Conservation (phyloP, 64 coral and sea anemone species). For the Dendronephthya gigantea region DNA sequence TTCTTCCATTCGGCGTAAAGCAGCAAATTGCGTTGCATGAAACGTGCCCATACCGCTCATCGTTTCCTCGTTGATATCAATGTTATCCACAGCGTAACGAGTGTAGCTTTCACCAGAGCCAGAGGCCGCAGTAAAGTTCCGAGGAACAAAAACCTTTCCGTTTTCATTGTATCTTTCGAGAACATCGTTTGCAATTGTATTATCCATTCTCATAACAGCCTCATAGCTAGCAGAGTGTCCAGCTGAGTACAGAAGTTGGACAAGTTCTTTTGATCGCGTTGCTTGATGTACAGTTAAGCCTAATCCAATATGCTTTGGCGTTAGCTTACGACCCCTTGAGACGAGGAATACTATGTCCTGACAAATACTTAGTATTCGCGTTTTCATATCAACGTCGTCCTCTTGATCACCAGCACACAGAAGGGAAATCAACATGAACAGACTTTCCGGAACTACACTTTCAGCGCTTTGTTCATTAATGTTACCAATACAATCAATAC, state of each 20-base stretch:
- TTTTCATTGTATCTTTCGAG: slow-evolving; percentile 25
- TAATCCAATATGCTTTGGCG: slow-evolving; percentile 43
- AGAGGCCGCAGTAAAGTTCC: background rate
- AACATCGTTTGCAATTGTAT: slow-evolving; percentile 18
- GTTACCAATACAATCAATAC: background rate
- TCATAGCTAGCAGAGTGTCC: slow-evolving; percentile 36
- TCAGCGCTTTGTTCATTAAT: background rate
- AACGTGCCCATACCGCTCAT: slow-evolving; percentile 40
- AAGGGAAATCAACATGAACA: slow-evolving; percentile 37
- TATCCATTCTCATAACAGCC: slow-evolving; percentile 29
- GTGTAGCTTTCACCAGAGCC: background rate
- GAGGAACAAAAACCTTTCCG: slow-evolving; percentile 26
- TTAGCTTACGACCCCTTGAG: slow-evolving; percentile 18
- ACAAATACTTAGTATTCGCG: slow-evolving; percentile 48
- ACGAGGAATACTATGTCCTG: slow-evolving; percentile 54
- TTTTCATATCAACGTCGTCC: slow-evolving; percentile 26
- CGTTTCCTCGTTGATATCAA: slow-evolving; percentile 46
- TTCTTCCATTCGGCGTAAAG: slow-evolving; percentile 6
- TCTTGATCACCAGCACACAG: slow-evolving; percentile 28
- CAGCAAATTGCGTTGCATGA: slow-evolving; percentile 43
- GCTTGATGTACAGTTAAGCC: slow-evolving; percentile 50
- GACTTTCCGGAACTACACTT: slow-evolving; percentile 38
- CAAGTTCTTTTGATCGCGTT: slow-evolving; percentile 41
- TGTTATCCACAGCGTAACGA: slow-evolving; percentile 32
- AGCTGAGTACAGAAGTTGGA: slow-evolving; percentile 25